These are phyloP conservation scores for Opisthograptis luteolata DNA, from an alignment of 2,888 invertebrate genomes.

Conservation along the genomic window DNA sequence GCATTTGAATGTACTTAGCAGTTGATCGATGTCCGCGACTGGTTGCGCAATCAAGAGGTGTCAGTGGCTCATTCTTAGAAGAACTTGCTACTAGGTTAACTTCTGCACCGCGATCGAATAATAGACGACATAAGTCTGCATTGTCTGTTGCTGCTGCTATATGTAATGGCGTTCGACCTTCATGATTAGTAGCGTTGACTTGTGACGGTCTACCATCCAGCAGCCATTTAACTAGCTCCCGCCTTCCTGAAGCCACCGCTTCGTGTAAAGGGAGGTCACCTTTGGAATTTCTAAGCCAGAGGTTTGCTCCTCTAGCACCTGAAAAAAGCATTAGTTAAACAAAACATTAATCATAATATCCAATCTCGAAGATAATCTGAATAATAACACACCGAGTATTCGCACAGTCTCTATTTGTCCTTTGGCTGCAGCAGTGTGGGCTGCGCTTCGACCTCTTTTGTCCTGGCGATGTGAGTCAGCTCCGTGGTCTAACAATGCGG, in stretches of 20 bases:
- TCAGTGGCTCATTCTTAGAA: slow-evolving; percentile 92
- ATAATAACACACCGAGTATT: slow-evolving; percentile 79
- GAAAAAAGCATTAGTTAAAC: slow-evolving; percentile 23
- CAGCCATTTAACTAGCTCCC: slow-evolving; percentile 95
- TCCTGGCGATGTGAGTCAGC: slow-evolving; percentile 97
- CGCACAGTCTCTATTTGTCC: slow-evolving; percentile 96
- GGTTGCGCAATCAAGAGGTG: slow-evolving; percentile 96
- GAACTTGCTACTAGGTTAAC: slow-evolving; percentile 93
- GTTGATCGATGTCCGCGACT: slow-evolving; percentile 94
- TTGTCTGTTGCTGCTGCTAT: slow-evolving; percentile 97
- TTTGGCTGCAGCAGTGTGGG: slow-evolving; percentile 97
- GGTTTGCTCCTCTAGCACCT: slow-evolving; percentile 89
- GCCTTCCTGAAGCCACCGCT: slow-evolving; percentile 95
- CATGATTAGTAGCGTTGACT: slow-evolving; percentile 95
- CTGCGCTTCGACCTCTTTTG: slow-evolving; percentile 95
- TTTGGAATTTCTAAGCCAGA: slow-evolving; percentile 96
- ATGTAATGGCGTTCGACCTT: slow-evolving; percentile 96
- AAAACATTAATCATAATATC: not conserved
- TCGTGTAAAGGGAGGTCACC: slow-evolving; percentile 98
- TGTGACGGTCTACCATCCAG: slow-evolving; percentile 92
- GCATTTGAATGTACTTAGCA: slow-evolving; percentile 95
- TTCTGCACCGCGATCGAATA: slow-evolving; percentile 93
- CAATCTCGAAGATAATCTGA: not conserved
- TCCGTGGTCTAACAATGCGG: slow-evolving; percentile 93
- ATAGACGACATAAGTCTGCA: slow-evolving; percentile 94